phyloP scores from a whole-genome alignment of 2,888 invertebrate genomes.

The Gortyna flavago region DNA sequence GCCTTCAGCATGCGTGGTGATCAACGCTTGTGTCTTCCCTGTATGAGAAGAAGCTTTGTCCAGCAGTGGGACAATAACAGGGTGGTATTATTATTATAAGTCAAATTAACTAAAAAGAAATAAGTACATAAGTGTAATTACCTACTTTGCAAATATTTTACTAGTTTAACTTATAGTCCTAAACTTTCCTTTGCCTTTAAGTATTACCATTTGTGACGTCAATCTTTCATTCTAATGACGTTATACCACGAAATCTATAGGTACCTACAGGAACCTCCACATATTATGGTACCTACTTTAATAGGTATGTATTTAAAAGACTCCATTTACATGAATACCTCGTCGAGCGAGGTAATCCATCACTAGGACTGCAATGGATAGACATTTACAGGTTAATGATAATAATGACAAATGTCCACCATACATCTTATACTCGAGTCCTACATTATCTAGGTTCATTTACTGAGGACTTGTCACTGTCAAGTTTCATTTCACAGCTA shows the following conservation, averaged over 20 bases:
- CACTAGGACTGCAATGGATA: constrained; percentile 9
- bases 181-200: neutral
- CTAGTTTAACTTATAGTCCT: neutral
- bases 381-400: constrained; percentile 53
- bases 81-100: no score
- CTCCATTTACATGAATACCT: constrained; percentile 35
- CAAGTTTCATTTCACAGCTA: constrained; percentile 9
- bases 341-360: constrained; percentile 25
- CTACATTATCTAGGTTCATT: constrained; percentile 40
- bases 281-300: neutral
- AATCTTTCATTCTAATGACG: neutral
- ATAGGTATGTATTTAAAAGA: constrained; percentile 13
- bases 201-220: neutral
- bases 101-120: no score
- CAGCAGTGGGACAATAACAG: no score
- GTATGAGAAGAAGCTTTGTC: no score
- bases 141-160: neutral
- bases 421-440: constrained; percentile 23
- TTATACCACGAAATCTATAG: neutral
- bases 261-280: neutral
- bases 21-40: no score
- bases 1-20: no score
- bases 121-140: no score
- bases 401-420: constrained; percentile 47
- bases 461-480: constrained; percentile 25